Percentiles rank a stretch among this genome's conserved stretches.
These are phyloP conservation scores for Darevskia mixta DNA, from an alignment of 2,797 vertebrate genomes.

Conservation along the genomic window DNA sequence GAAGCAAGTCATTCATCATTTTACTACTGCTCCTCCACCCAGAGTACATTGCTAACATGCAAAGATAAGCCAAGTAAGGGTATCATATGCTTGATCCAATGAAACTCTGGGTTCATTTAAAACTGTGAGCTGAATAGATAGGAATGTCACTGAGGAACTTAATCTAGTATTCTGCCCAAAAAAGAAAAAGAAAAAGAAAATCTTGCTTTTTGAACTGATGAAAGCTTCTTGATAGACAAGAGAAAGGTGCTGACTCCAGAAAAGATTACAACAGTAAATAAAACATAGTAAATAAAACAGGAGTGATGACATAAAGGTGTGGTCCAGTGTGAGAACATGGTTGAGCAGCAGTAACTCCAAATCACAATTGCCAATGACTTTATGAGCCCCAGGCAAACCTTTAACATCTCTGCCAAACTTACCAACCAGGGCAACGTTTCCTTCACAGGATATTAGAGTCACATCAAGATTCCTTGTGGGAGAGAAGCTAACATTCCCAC, in stretches of 20 bases:
- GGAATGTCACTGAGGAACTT: not conserved
- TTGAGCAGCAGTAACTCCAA: constrained; percentile 1
- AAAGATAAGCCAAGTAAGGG: not conserved
- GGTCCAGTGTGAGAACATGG: constrained; percentile 4
- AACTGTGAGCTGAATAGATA: not conserved
- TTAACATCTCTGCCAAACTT: not conserved
- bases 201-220: not conserved
- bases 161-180: not conserved
- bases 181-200: not conserved
- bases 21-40: not conserved
- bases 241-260: not conserved
- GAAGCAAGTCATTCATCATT: not conserved
- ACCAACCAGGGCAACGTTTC: not conserved
- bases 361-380: not conserved
- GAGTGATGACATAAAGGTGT: not conserved
- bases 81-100: not conserved
- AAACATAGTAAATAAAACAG: not conserved
- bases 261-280: not conserved
- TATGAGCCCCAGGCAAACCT: not conserved
- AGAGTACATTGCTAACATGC: not conserved
- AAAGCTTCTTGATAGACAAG: not conserved
- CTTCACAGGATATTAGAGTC: not conserved
- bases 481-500: not conserved
- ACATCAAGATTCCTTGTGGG: not conserved
- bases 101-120: not conserved